These are phyloP conservation scores for Pyxicephalus adspersus DNA, from an alignment of 2,113 vertebrate genomes.

Conservation along the genomic window DNA sequence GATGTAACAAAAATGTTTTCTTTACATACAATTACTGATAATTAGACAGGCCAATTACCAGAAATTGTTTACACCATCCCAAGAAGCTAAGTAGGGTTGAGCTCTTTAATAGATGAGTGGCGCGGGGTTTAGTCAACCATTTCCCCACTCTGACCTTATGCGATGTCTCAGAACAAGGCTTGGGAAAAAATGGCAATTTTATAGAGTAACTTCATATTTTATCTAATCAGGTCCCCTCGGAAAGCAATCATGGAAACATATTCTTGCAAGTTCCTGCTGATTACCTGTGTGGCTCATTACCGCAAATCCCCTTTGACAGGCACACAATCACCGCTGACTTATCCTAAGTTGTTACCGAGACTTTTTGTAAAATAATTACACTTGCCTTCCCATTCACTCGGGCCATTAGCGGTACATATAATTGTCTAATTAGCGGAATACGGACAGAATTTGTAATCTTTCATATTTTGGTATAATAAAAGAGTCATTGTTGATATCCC, in stretches of 20 bases:
- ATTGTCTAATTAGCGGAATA: slow-evolving; percentile 41
- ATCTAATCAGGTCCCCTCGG: slow-evolving; percentile 52
- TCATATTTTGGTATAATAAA: slow-evolving; percentile 1
- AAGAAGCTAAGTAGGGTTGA: background rate
- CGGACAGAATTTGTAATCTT: slow-evolving; percentile 13
- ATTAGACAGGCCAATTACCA: slow-evolving; percentile 10
- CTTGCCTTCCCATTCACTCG: slow-evolving; percentile 33
- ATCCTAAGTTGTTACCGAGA: slow-evolving; percentile 27
- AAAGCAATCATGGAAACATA: slow-evolving; percentile 53
- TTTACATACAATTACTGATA: slow-evolving; percentile 29
- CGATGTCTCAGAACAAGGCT: slow-evolving; percentile 4
- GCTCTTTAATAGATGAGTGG: slow-evolving; percentile 11
- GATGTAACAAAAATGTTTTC: slow-evolving; percentile 3
- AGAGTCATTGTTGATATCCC: background rate
- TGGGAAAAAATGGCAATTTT: slow-evolving; percentile 13
- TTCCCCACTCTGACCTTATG: background rate
- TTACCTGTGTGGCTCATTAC: slow-evolving; percentile 53
- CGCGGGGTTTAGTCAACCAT: background rate
- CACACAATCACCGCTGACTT: slow-evolving; percentile 34
- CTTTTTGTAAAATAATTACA: slow-evolving; percentile 50
- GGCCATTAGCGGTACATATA: slow-evolving; percentile 36
- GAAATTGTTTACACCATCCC: slow-evolving; percentile 6
- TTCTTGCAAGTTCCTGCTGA: slow-evolving; percentile 48
- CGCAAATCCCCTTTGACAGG: slow-evolving; percentile 35
- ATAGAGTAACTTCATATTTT: slow-evolving; percentile 39